Percentiles rank a stretch among this genome's conserved stretches.
These are phyloP conservation scores for Ectropis grisescens DNA, from an alignment of 1,140 invertebrate species.

Conservation along the genomic window DNA sequence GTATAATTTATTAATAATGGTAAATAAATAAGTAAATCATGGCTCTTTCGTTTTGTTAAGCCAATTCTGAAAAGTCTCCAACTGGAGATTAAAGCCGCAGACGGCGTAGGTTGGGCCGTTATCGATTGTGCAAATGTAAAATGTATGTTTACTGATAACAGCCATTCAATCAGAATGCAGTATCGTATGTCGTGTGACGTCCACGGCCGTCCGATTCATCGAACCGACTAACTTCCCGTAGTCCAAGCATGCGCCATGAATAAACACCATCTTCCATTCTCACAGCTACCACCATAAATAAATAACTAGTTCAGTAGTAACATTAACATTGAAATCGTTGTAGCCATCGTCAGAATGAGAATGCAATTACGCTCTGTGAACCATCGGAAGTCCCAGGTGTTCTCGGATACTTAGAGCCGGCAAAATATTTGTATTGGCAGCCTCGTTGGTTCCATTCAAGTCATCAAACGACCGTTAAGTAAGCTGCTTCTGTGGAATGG, in stretches of 20 bases:
- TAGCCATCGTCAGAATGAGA: neutral
- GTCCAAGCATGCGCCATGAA: constrained; percentile 35
- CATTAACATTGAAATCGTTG: neutral
- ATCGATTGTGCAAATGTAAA: constrained; percentile 7
- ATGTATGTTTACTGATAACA: constrained; percentile 26
- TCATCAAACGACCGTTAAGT: constrained; percentile 50
- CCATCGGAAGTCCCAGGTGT: constrained; percentile 16
- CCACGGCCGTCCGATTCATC: constrained; percentile 32
- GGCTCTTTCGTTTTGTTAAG: too few relatives aligned
- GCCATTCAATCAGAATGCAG: constrained; percentile 26
- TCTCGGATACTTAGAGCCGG: constrained; percentile 31
- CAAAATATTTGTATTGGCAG: constrained; percentile 38
- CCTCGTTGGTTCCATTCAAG: constrained; percentile 45
- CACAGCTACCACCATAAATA: constrained; percentile 5
- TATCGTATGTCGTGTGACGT: constrained; percentile 32
- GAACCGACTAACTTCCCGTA: constrained; percentile 48
- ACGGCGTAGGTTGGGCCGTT: too few relatives aligned
- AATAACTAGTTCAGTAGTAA: constrained; percentile 4
- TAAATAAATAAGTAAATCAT: too few relatives aligned
- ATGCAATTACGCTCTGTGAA: constrained; percentile 6
- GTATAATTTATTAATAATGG: too few relatives aligned
- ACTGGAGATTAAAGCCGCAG: too few relatives aligned
- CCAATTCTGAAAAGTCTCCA: too few relatives aligned
- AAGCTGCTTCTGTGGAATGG: constrained; percentile 36
- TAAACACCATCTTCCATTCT: constrained; percentile 30